Evolutionary conservation across 2,888 invertebrate genomes (phyloP).

Genomic region (Oasisia sp.): DNA sequence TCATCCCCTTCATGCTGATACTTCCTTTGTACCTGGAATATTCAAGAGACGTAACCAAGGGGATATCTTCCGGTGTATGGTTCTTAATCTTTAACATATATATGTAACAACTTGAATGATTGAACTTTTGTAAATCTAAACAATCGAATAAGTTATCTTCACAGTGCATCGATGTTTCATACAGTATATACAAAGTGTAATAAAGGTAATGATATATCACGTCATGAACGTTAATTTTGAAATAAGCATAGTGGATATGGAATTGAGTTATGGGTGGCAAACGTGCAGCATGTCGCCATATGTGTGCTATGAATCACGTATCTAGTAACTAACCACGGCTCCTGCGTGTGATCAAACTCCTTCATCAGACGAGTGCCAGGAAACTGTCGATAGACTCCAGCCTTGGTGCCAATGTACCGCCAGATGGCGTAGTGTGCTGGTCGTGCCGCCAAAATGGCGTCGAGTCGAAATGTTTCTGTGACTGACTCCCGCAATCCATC

Average conservation of each 20-base stretch:
- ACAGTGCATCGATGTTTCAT: too few relatives aligned
- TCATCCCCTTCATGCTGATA: background rate
- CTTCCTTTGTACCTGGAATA: background rate
- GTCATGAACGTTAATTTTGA: too few relatives aligned
- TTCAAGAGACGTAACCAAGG: background rate
- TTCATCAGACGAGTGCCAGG: background rate
- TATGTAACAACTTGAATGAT: too few relatives aligned
- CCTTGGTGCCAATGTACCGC: conserved; percentile 13
- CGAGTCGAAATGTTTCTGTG: background rate
- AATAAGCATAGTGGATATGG: too few relatives aligned
- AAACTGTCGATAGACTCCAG: background rate
- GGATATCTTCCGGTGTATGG: background rate
- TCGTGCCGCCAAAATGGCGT: background rate
- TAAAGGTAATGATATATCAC: too few relatives aligned
- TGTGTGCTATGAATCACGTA: too few relatives aligned
- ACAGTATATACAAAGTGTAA: too few relatives aligned
- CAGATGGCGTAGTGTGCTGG: conserved; percentile 17
- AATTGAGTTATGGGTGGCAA: too few relatives aligned
- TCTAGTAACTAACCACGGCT: background rate
- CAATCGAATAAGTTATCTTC: too few relatives aligned
- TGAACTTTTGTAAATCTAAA: too few relatives aligned
- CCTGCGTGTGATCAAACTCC: background rate
- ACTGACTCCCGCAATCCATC: background rate
- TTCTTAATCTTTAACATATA: too few relatives aligned
- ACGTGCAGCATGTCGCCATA: too few relatives aligned